Evolutionary conservation across 2,888 invertebrate species (phyloP).

Genomic region (Seira musarum): DNA sequence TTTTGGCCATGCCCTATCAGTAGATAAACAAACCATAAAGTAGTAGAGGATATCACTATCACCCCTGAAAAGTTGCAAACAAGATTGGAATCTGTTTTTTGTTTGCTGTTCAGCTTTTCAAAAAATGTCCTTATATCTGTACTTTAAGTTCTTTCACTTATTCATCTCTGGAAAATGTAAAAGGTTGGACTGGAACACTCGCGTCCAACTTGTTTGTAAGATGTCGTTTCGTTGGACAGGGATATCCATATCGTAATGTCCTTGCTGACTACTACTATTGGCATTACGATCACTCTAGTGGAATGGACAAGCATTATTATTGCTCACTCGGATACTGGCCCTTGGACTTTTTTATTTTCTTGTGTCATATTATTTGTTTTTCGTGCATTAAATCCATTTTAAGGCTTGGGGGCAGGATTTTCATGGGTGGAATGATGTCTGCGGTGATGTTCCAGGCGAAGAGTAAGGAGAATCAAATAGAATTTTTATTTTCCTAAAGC

Average conservation of each 20-base stretch:
- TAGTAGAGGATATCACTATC: no score
- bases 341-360: slow-evolving; percentile 16
- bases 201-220: not conserved
- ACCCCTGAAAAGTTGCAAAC: not conserved
- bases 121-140: not conserved
- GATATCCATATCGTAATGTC: not conserved
- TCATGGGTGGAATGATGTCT: not conserved
- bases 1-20: no score
- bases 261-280: not conserved
- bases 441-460: slow-evolving; percentile 31
- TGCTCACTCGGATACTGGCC: not conserved
- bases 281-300: slow-evolving; percentile 2
- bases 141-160: not conserved
- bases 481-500: slow-evolving; percentile 4
- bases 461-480: slow-evolving; percentile 13
- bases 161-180: not conserved
- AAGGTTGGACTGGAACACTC: no score
- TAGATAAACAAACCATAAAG: no score
- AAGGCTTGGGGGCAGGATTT: slow-evolving; percentile 49
- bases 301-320: slow-evolving; percentile 24
- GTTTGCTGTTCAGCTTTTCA: not conserved
- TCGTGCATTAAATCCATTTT: slow-evolving; percentile 47
- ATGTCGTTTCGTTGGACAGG: not conserved
- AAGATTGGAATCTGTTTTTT: not conserved
- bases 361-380: slow-evolving; percentile 47